Evolutionary conservation across 2,888 invertebrate species (phyloP).

Genomic region (Scaptomyza polygonia): DNA sequence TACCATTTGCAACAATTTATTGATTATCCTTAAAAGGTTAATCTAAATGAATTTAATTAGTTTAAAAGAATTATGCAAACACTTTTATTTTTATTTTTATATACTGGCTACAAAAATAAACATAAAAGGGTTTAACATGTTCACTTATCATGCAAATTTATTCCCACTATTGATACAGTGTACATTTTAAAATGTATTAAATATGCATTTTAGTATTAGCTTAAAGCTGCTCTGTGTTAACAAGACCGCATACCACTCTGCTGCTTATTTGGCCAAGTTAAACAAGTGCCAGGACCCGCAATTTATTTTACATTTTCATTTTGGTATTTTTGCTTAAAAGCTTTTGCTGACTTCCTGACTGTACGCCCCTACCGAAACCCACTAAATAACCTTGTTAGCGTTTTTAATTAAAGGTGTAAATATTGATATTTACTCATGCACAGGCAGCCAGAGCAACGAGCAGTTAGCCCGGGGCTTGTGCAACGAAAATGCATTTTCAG

Average conservation of each 20-base stretch:
- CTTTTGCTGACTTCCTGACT: constrained; percentile 68
- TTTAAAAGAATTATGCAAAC: too few relatives aligned
- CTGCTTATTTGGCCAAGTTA: constrained; percentile 7
- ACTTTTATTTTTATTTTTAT: too few relatives aligned
- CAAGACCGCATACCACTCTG: not conserved
- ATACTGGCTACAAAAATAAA: not conserved
- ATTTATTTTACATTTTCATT: constrained; percentile 63
- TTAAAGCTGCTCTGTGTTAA: not conserved
- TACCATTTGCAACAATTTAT: too few relatives aligned
- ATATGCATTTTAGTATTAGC: constrained; percentile 4
- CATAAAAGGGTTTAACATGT: not conserved
- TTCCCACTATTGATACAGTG: constrained; percentile 1
- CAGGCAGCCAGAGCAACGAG: constrained; percentile 31
- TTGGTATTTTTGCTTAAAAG: constrained; percentile 75
- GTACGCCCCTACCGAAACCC: constrained; percentile 22
- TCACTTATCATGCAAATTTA: constrained; percentile 1
- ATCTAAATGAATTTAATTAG: too few relatives aligned
- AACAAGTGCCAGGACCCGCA: constrained; percentile 11
- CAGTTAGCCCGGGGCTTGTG: constrained; percentile 39
- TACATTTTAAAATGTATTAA: not conserved
- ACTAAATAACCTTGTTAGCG: constrained; percentile 84
- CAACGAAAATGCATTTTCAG: constrained; percentile 73
- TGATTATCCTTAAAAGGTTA: too few relatives aligned
- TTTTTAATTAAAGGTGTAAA: constrained; percentile 84
- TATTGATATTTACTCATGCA: constrained; percentile 80